A percentile compares a stretch with the other conserved stretches of the same genome.
phyloP scores from a whole-genome alignment of 2,113 vertebrate species.

The Poicephalus gulielmi region DNA sequence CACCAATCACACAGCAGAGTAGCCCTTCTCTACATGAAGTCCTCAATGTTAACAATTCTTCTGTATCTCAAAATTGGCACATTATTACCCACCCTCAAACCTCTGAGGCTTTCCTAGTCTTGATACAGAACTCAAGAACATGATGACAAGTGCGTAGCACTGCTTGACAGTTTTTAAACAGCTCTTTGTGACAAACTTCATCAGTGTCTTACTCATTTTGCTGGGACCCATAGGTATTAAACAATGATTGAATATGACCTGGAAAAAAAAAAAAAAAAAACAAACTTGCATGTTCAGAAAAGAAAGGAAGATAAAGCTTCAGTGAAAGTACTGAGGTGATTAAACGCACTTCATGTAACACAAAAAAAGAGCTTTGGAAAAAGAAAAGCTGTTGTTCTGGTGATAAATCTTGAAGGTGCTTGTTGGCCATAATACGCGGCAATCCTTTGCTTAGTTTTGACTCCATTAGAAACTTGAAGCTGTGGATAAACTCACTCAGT shows the following conservation, averaged over 20 bases:
- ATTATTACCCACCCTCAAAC: neutral
- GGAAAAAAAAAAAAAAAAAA: conserved; percentile 18
- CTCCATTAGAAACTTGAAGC: neutral
- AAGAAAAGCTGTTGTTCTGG: neutral
- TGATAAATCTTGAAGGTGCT: neutral
- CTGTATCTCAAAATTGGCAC: conserved; percentile 13
- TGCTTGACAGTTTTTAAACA: conserved; percentile 12
- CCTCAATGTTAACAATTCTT: conserved; percentile 45
- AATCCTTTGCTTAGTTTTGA: neutral
- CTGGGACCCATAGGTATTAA: conserved; percentile 25
- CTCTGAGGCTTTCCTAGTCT: neutral
- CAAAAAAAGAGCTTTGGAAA: neutral
- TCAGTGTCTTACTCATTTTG: conserved; percentile 33
- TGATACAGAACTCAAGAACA: neutral
- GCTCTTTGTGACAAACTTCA: neutral
- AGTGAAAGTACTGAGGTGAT: neutral
- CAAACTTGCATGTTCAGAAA: conserved; percentile 16
- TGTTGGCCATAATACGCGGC: neutral
- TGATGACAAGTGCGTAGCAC: neutral
- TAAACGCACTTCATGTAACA: conserved; percentile 1
- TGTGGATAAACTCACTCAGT: neutral
- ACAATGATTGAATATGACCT: neutral
- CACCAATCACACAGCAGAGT: conserved; percentile 37
- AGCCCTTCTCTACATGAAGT: neutral
- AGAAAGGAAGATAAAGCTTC: neutral